phyloP scores from a whole-genome alignment of 1,140 invertebrate species.

The Sarcophaga peregrina region DNA sequence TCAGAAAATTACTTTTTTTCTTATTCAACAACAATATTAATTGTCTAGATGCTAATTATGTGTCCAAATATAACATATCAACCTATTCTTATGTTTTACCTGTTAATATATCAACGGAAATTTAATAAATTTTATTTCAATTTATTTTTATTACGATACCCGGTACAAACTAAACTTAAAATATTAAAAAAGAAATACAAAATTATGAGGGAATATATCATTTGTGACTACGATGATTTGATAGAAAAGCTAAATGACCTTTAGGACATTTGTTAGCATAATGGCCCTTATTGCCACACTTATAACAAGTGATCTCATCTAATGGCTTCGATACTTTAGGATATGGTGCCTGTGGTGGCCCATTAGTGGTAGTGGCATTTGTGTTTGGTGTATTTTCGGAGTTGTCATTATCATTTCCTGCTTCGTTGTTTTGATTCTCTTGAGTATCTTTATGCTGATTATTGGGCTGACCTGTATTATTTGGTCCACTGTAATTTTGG shows the following conservation, averaged over 20 bases:
- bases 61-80: too few species aligned
- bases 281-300: conserved; percentile 98
- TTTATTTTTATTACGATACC: too few species aligned
- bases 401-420: conserved; percentile 32
- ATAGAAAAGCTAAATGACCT: conserved; percentile 94
- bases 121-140: too few species aligned
- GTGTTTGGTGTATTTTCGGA: conserved; percentile 44
- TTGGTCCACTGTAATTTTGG: conserved; percentile 53
- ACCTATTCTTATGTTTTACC: too few species aligned
- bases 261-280: conserved; percentile 99
- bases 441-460: conserved; percentile 51
- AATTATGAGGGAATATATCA: conserved; percentile 40
- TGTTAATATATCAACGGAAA: too few species aligned
- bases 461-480: conserved; percentile 46
- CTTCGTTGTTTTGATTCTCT: conserved; percentile 18
- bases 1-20: too few species aligned
- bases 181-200: background rate
- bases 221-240: conserved; percentile 71
- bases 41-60: too few species aligned
- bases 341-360: conserved; percentile 45
- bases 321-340: conserved; percentile 77
- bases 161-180: too few species aligned
- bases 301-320: conserved; percentile 95
- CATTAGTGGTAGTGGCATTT: conserved; percentile 51
- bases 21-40: too few species aligned